Evolutionary conservation across 1,140 invertebrate genomes (phyloP).

Genomic region (Kradibia gibbosae): DNA sequence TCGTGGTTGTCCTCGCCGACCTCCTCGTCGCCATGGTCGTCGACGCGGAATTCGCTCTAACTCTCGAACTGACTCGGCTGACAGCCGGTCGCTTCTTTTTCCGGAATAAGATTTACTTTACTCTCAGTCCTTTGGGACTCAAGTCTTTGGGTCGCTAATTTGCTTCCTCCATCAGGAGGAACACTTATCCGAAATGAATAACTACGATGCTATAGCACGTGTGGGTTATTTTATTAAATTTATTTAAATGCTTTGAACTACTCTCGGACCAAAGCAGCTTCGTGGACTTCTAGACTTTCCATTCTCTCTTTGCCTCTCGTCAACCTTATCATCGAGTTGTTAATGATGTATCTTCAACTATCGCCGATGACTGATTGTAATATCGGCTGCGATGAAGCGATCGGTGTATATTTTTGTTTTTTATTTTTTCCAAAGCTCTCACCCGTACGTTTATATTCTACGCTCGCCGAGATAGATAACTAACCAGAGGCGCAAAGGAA

Average conservation of each 20-base stretch:
- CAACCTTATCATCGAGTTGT: too few relatives aligned
- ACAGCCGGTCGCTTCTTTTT: not conserved
- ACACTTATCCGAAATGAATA: too few relatives aligned
- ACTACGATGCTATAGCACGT: too few relatives aligned
- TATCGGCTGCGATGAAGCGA: not conserved
- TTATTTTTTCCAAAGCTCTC: not conserved
- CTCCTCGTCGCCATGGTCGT: not conserved
- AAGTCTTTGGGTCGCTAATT: too few relatives aligned
- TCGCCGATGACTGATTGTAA: constrained; percentile 2
- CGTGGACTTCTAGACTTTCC: too few relatives aligned
- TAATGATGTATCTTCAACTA: not conserved
- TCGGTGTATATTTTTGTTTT: constrained; percentile 4
- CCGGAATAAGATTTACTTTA: not conserved
- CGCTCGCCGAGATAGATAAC: constrained; percentile 8
- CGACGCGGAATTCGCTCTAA: too few relatives aligned
- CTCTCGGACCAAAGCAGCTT: too few relatives aligned
- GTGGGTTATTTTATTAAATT: too few relatives aligned
- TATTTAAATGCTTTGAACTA: too few relatives aligned
- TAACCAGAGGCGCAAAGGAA: not conserved
- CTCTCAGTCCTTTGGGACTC: not conserved
- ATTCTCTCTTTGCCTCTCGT: not conserved
- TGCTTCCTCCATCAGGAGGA: too few relatives aligned
- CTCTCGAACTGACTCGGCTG: too few relatives aligned
- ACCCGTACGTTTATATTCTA: not conserved
- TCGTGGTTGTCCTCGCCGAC: not conserved